Base-by-base conservation (phyloP, 2,113 vertebrate genomes). In the Hippocampus comes region DNA sequence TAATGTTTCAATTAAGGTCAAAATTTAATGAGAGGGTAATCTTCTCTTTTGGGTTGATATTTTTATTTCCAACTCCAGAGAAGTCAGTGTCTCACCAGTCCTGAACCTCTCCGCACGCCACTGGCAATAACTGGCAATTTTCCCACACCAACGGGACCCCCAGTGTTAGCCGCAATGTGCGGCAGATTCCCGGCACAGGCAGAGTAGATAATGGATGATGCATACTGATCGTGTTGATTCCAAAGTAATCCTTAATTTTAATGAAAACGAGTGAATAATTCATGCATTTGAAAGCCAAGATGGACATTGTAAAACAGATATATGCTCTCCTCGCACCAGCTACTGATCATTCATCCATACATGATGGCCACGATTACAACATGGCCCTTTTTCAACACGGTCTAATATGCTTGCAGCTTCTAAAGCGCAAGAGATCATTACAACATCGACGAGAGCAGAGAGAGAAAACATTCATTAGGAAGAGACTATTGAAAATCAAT, bases 401-500 rank as follows among this genome's bases (percentile, higher is more conserved):
- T 72, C 71, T 74, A 63, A 82, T 72, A 41, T 49, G 41, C 41
- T 43, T 75, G 70, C 55, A 34, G 61, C 71, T 75, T 18, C 34
- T 66, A 73, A 78, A 84, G 57, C 65, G 60, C 68, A 69, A 25
- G 3, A 27, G 64, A 83, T 86, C 64, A 4, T 72, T 78, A 59
- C 55, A 63, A 79, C 80, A 82, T 82, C 75, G 81, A 83, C 78
- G 79, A 59, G 73, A 61, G 67, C 67, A 30, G 51, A 77, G 68
- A 80, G 78, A 80, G 78, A 83, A 87, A 85, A 70, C 82, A 74
- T 55, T 89, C 78, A 80, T 86, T 88, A 81, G 73, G 64, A 75
- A 64, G 68, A 75, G 27, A 18, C 81, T 85, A 86, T 86, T 82
- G 85, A 81, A 83, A 89, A 91, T 89, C 86, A 42, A 84, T 84